Conservation (phyloP, 2,888 invertebrate species). For the Cactoblastis cactorum region DNA sequence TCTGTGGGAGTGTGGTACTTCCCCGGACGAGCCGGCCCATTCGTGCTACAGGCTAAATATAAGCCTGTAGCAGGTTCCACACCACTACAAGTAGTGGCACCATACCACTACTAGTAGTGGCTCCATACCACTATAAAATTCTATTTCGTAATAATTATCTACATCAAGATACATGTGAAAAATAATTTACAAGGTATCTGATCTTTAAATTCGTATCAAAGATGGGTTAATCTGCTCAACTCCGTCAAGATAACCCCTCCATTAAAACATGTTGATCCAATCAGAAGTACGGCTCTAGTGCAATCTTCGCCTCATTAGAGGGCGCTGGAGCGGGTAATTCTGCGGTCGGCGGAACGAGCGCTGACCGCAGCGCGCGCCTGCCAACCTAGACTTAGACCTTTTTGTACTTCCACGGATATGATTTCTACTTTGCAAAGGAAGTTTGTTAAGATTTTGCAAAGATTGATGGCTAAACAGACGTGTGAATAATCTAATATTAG, state of each 20-base stretch:
- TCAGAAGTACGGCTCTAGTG: conserved; percentile 10
- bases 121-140: too few species aligned
- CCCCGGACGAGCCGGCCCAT: too few species aligned
- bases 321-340: conserved; percentile 70
- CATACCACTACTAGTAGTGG: too few species aligned
- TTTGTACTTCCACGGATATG: background rate
- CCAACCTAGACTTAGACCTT: conserved; percentile 10
- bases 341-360: conserved; percentile 65
- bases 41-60: too few species aligned
- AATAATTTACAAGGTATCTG: too few species aligned
- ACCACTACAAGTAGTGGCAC: too few species aligned
- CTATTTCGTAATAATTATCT: too few species aligned
- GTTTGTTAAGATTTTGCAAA: background rate
- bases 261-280: background rate
- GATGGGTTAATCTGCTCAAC: conserved; percentile 17
- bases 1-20: too few species aligned
- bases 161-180: too few species aligned
- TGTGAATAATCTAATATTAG: too few species aligned
- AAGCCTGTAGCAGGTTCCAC: too few species aligned
- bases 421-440: background rate
- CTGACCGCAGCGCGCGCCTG: conserved; percentile 44
- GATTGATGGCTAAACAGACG: background rate
- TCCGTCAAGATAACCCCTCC: conserved; percentile 13
- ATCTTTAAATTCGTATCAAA: too few species aligned
- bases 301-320: conserved; percentile 51